Evolutionary conservation across 2,888 invertebrate genomes (phyloP).

Genomic region (Gisinianus flammeolus): DNA sequence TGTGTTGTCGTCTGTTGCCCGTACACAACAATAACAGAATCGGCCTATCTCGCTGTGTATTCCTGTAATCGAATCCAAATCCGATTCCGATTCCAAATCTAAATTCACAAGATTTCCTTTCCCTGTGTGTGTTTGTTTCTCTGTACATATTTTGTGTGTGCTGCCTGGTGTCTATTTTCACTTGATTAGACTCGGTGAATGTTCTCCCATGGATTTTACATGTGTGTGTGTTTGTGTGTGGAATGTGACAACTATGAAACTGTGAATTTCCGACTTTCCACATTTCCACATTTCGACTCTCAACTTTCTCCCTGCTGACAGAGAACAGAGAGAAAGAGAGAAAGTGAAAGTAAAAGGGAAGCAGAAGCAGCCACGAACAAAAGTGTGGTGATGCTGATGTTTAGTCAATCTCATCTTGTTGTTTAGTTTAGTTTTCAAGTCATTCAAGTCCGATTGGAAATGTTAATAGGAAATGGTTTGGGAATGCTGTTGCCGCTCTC

Average conservation of each 20-base stretch:
- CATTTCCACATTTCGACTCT: too few species aligned
- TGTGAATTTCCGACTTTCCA: too few species aligned
- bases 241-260: too few species aligned
- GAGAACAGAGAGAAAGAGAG: too few species aligned
- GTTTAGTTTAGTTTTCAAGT: background rate
- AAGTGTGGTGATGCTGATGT: background rate
- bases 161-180: background rate
- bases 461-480: too few species aligned
- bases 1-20: too few species aligned
- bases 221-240: too few species aligned
- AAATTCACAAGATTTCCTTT: background rate
- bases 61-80: background rate
- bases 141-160: background rate
- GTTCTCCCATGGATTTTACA: background rate
- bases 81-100: background rate
- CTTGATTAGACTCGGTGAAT: background rate
- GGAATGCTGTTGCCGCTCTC: too few species aligned
- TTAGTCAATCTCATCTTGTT: background rate
- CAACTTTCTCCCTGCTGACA: too few species aligned
- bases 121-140: background rate
- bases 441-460: background rate
- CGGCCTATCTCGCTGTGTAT: too few species aligned
- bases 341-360: background rate
- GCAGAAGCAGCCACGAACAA: too few species aligned
- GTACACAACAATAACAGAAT: too few species aligned